Evolutionary conservation across 2,113 vertebrate genomes (phyloP).

Genomic region (Xenopus tropicalis): UCB_Xtro_10.0 CM004443.2:39794001-39794500

Average conservation of each 20-base stretch:
- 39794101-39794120: no score
- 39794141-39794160: no score
- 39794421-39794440: constrained; percentile 2
- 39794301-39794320: neutral
- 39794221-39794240: constrained; percentile 14
- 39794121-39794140: no score
- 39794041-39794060: no score
- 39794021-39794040: no score
- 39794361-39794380: neutral
- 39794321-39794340: constrained; percentile 16
- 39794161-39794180: no score
- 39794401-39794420: constrained; percentile 11
- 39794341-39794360: neutral
- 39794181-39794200: no score
- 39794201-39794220: neutral
- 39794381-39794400: constrained; percentile 19
- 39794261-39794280: constrained; percentile 11
- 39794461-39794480: constrained; percentile 8
- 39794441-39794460: constrained; percentile 5
- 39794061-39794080: no score
- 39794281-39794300: neutral
- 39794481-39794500: constrained; percentile 7
- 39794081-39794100: no score
- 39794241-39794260: neutral
- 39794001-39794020: no score